Base-by-base conservation (phyloP, 1,140 invertebrate genomes). In the Hydropsyche tenuis region DNA sequence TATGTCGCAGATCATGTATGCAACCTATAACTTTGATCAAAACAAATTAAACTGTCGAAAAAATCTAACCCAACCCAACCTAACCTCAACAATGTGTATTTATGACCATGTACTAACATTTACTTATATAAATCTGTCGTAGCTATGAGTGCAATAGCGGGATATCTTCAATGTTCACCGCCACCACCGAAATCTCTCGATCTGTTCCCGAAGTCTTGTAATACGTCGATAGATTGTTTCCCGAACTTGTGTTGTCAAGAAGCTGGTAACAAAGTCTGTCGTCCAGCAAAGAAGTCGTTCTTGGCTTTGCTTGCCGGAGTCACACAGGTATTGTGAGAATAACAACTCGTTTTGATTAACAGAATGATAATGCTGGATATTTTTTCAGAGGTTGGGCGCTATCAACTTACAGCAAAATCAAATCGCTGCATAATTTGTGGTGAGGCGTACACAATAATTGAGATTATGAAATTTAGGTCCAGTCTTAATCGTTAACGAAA, bases 211-310 rank as follows among this genome's bases (percentile, higher is more conserved):
- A 87, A 89, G 77, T 80, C 85, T 11, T 92, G 91, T 79, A 87
- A 87, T 69, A 88, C 86, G 2, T 88, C 87, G 12, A 81, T 91
- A 7, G 90, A 92, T 80, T 92, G 91, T 81, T 91, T 92, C 79
- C 91, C 91, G 1, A 92, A 91, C 81, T 83, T 92, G 43, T 92
- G 91, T 80, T 92, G 91, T 65, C 90, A 91, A 78, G 91, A 92
- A 81, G 86, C 85, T 16, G 89, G 88, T 1, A 87, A 87, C 71
- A 89, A 89, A 76, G 86, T 89, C 70, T 92, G 91, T 77, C 85
- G 91, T 43, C 90, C 91, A 4, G 89, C 91, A 30, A 89, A 89
- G 79, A 87, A 88, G 78, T 91, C 90, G 0, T 77, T 92, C 1
- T 81, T 91, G 42, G 84, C 88, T 2, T 80, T 91, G 46, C 82